These are phyloP conservation scores for Magallana gigas DNA, from an alignment of 1,140 invertebrate genomes.

Conservation along the genomic window DNA sequence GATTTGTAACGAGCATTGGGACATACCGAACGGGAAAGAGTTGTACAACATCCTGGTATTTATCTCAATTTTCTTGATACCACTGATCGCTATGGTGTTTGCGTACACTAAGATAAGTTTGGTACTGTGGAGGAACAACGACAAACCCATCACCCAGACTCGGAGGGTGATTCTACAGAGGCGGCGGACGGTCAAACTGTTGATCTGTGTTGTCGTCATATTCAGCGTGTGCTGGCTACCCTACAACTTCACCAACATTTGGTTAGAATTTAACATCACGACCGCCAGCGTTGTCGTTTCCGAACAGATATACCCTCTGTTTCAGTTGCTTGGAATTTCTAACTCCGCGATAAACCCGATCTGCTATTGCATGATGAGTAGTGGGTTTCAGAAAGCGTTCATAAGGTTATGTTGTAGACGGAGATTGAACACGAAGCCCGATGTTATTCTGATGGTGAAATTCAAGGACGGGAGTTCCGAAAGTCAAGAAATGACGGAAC, in stretches of 20 bases:
- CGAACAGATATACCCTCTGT: constrained; percentile 77
- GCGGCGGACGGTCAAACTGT: constrained; percentile 66
- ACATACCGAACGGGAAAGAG: constrained; percentile 48
- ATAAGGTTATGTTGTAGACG: constrained; percentile 63
- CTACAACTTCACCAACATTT: constrained; percentile 70
- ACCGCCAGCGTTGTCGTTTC: constrained; percentile 24
- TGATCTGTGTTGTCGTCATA: constrained; percentile 68
- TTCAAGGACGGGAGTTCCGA: constrained; percentile 35
- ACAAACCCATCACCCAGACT: constrained; percentile 76
- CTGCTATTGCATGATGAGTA: constrained; percentile 75
- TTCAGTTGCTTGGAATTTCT: constrained; percentile 83
- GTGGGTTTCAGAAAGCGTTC: constrained; percentile 74
- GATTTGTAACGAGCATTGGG: constrained; percentile 65
- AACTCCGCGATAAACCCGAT: constrained; percentile 76
- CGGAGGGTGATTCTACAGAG: constrained; percentile 64
- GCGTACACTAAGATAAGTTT: constrained; percentile 90
- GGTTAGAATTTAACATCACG: constrained; percentile 68
- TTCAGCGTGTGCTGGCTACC: constrained; percentile 73
- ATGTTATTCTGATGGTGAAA: constrained; percentile 28
- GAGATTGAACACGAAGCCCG: not conserved
- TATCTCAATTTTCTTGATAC: constrained; percentile 87
- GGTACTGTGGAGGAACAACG: constrained; percentile 89
- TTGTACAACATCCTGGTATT: constrained; percentile 85
- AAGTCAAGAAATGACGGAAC: not conserved
- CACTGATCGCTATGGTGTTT: constrained; percentile 88